Conservation (phyloP, 2,113 vertebrate species). For the Brachyhypopomus gauderio region DNA sequence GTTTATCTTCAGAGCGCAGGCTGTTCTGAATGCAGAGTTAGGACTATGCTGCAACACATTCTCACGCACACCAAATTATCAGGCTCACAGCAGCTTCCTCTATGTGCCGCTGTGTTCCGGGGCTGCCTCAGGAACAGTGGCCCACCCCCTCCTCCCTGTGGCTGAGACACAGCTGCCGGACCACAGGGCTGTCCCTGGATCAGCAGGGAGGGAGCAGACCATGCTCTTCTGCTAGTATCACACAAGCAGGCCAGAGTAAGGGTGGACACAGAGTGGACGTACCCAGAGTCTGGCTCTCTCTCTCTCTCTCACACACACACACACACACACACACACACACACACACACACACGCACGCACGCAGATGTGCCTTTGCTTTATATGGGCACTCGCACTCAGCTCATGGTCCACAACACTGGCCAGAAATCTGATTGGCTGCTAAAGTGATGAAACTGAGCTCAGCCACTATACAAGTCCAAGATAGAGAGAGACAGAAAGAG, state of each 20-base stretch:
- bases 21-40: conserved; percentile 41
- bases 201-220: too few relatives aligned
- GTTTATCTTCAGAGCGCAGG: conserved; percentile 38
- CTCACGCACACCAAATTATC: conserved; percentile 64
- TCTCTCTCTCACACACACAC: conserved; percentile 16
- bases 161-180: background rate
- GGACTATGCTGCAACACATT: conserved; percentile 53
- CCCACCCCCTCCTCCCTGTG: background rate
- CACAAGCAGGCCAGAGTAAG: too few relatives aligned
- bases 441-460: conserved; percentile 3
- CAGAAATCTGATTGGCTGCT: conserved; percentile 21
- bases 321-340: conserved; percentile 7
- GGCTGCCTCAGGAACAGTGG: background rate
- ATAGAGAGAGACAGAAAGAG: too few relatives aligned
- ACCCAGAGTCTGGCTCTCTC: too few relatives aligned
- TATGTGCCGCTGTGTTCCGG: conserved; percentile 35
- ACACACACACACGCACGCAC: background rate
- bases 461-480: conserved; percentile 4
- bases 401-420: conserved; percentile 57
- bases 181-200: too few relatives aligned
- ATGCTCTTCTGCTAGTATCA: too few relatives aligned
- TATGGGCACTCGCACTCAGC: conserved; percentile 73
- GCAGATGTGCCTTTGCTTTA: conserved; percentile 65
- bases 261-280: too few relatives aligned
- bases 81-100: conserved; percentile 65